Percentiles rank a stretch among this genome's conserved stretches.
These are phyloP conservation scores for Myiotriccus ornatus DNA, from an alignment of 2,797 vertebrate species.

Conservation along the genomic window DNA sequence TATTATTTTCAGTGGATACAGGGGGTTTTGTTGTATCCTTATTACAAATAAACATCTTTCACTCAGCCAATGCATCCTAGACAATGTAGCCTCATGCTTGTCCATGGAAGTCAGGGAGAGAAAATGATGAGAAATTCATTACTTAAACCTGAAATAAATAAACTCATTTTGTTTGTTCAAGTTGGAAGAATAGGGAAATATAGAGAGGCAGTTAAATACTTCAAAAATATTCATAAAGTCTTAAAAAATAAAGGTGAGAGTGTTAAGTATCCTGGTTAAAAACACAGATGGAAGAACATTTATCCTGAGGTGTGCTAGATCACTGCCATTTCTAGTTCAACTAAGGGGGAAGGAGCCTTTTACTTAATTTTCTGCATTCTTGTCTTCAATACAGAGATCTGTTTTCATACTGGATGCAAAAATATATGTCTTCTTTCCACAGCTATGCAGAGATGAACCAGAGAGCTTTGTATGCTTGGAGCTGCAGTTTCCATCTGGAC, in stretches of 20 bases:
- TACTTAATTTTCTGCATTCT: not conserved
- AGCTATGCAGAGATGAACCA: not conserved
- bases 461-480: not conserved
- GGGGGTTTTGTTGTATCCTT: constrained; percentile 35
- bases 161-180: not conserved
- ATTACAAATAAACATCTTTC: constrained; percentile 22
- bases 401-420: not conserved
- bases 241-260: not conserved
- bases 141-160: not conserved
- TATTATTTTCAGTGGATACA: not conserved
- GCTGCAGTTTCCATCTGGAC: not conserved
- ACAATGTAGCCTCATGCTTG: not conserved
- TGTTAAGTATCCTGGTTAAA: not conserved
- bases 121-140: not conserved
- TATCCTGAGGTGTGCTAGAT: not conserved
- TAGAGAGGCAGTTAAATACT: not conserved
- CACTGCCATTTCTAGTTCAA: not conserved
- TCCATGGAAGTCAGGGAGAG: not conserved
- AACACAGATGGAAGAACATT: not conserved
- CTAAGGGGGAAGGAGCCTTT: not conserved
- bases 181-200: not conserved
- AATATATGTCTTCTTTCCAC: not conserved
- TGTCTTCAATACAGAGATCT: not conserved
- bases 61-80: not conserved
- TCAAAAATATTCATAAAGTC: not conserved